Conservation (phyloP, 2,113 vertebrate genomes). For the Nibea coibor region DNA sequence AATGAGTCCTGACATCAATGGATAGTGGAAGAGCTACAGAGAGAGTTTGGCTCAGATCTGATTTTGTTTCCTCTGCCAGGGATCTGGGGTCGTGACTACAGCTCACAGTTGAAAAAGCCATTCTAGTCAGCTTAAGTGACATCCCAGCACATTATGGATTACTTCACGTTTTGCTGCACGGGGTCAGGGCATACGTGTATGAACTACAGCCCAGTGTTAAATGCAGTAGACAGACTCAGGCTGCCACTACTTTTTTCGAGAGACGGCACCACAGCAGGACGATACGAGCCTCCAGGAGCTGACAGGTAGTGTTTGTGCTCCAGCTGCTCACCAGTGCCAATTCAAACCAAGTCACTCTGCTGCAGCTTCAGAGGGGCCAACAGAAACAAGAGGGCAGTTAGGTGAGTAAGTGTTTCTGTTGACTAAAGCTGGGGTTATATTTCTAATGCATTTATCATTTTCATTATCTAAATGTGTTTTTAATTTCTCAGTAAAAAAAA, state of each 20-base stretch:
- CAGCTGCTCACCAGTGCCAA: constrained; percentile 62
- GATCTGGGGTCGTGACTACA: constrained; percentile 15
- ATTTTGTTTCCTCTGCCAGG: not conserved
- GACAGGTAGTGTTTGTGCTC: constrained; percentile 73
- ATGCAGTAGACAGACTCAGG: constrained; percentile 14
- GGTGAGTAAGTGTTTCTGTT: constrained; percentile 46
- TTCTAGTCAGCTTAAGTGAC: constrained; percentile 11
- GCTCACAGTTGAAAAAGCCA: constrained; percentile 26
- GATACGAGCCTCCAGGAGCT: constrained; percentile 58
- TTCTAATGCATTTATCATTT: constrained; percentile 25
- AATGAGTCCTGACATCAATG: constrained; percentile 40
- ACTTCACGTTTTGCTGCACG: not conserved
- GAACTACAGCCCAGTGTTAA: constrained; percentile 6
- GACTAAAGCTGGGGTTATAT: constrained; percentile 27
- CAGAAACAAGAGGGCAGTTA: constrained; percentile 55
- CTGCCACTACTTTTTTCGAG: constrained; percentile 32
- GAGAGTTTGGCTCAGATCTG: constrained; percentile 19
- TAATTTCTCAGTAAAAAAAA: not conserved
- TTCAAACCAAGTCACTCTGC: constrained; percentile 61
- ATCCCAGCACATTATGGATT: constrained; percentile 9
- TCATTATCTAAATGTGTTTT: constrained; percentile 16
- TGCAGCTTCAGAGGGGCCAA: constrained; percentile 43
- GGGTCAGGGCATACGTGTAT: not conserved
- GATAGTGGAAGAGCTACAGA: constrained; percentile 33
- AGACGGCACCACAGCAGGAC: constrained; percentile 39